These are phyloP conservation scores for Eurosta solidaginis DNA, from an alignment of 1,140 invertebrate genomes.

Conservation along the genomic window DNA sequence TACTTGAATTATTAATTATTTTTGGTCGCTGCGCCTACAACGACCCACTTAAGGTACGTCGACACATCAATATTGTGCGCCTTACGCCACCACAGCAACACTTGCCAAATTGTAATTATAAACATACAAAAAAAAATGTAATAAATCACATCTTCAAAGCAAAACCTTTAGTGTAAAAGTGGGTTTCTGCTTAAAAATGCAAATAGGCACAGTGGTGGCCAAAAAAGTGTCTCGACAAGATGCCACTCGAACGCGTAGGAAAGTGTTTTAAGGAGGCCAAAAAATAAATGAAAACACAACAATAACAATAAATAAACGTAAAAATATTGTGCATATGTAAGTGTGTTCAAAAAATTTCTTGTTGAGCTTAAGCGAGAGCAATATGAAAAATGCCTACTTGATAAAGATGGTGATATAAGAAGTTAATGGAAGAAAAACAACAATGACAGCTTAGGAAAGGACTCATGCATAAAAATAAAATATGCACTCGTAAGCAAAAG, in stretches of 20 bases:
- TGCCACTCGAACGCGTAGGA: not conserved
- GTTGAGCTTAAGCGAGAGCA: not conserved
- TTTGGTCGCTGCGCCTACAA: not conserved
- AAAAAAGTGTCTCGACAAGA: not conserved
- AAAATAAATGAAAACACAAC: not conserved
- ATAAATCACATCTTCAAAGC: not conserved
- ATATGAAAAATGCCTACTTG: not conserved
- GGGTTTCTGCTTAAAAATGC: too few species aligned
- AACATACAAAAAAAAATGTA: not conserved
- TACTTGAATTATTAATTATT: constrained; percentile 21
- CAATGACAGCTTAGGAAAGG: not conserved
- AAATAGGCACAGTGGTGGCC: too few species aligned
- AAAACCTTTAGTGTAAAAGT: not conserved
- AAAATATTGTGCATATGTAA: not conserved
- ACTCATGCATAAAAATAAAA: not conserved
- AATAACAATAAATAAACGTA: too few species aligned
- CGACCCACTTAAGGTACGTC: not conserved
- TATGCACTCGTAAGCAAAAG: not conserved
- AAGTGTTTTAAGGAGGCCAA: not conserved
- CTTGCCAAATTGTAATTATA: not conserved
- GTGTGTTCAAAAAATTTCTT: too few species aligned
- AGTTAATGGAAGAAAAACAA: not conserved
- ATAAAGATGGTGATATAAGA: not conserved
- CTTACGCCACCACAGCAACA: not conserved
- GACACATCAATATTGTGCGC: not conserved